These are phyloP conservation scores for Porites australiensis DNA, from an alignment of 64 coral and sea anemone genomes.

Conservation along the genomic window DNA sequence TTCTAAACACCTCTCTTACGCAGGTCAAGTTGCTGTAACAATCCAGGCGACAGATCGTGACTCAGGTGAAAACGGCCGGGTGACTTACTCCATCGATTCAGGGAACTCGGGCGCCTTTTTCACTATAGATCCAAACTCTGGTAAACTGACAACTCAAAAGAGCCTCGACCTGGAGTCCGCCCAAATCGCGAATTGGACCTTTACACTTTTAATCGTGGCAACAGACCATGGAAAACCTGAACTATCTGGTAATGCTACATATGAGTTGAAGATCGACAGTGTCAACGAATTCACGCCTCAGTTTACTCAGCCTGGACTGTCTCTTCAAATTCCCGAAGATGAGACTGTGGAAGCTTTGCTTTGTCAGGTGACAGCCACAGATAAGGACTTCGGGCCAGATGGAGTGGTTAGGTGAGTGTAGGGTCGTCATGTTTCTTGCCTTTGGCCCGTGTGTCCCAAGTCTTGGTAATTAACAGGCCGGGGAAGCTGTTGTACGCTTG, in stretches of 20 bases:
- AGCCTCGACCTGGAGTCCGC: slow-evolving; percentile 71
- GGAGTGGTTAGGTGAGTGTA: slow-evolving; percentile 50
- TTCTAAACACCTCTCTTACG: neutral
- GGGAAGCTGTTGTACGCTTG: too few relatives aligned
- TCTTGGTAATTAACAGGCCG: too few relatives aligned
- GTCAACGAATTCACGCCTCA: slow-evolving; percentile 72
- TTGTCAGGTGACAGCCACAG: slow-evolving; percentile 40
- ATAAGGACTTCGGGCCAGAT: slow-evolving; percentile 73
- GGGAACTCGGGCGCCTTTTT: slow-evolving; percentile 62
- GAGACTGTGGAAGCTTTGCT: slow-evolving; percentile 37
- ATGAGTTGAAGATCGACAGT: slow-evolving; percentile 20
- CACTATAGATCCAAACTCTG: slow-evolving; percentile 37
- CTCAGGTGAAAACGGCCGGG: slow-evolving; percentile 53
- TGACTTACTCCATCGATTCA: slow-evolving; percentile 58
- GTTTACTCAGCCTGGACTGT: slow-evolving; percentile 13
- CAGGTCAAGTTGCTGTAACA: slow-evolving; percentile 38
- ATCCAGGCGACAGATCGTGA: slow-evolving; percentile 74
- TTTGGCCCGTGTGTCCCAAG: neutral
- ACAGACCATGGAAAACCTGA: slow-evolving; percentile 68
- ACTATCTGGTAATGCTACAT: slow-evolving; percentile 55
- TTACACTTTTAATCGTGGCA: slow-evolving; percentile 44
- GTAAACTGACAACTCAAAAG: slow-evolving; percentile 41
- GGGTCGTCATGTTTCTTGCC: neutral
- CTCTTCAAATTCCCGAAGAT: slow-evolving; percentile 30
- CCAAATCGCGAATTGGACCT: slow-evolving; percentile 39